These are phyloP conservation scores for Thalassophryne amazonica DNA, from an alignment of 2,797 vertebrate genomes.

Conservation along the genomic window DNA sequence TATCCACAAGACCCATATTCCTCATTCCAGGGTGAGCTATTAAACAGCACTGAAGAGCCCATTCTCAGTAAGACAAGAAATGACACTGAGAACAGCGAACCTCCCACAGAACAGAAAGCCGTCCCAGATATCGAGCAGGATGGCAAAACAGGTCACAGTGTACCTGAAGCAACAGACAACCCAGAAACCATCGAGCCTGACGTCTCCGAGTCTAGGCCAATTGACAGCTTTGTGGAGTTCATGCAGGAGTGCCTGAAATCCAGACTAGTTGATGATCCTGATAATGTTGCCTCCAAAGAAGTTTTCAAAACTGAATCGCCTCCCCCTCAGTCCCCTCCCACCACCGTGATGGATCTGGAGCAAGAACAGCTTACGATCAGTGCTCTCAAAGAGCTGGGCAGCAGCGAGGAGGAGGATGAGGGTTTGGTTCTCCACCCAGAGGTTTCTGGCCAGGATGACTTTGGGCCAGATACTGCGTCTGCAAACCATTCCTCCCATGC, in stretches of 20 bases:
- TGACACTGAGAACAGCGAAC: conserved; percentile 18
- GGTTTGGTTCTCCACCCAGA: conserved; percentile 17
- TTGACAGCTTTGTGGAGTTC: conserved; percentile 81
- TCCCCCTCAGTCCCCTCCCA: conserved; percentile 35
- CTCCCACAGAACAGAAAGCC: conserved; percentile 9
- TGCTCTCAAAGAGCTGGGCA: conserved; percentile 81
- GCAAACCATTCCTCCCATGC: conserved; percentile 21
- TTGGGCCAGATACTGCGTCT: conserved; percentile 14
- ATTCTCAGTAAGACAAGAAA: conserved; percentile 23
- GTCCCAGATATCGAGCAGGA: conserved; percentile 23
- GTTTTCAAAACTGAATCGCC: conserved; percentile 7
- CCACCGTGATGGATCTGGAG: conserved; percentile 77
- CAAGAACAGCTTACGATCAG: conserved; percentile 83
- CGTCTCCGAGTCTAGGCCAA: conserved; percentile 38
- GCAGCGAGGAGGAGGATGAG: conserved; percentile 65
- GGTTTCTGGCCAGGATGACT: conserved; percentile 17
- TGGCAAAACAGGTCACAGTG: conserved; percentile 9
- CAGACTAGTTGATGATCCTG: conserved; percentile 67
- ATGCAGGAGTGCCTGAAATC: conserved; percentile 82
- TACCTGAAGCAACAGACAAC: conserved; percentile 33
- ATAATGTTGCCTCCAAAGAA: conserved; percentile 18
- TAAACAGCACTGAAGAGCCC: conserved; percentile 22
- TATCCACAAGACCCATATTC: conserved; percentile 62
- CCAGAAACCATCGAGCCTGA: conserved; percentile 40
- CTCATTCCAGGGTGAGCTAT: conserved; percentile 46